These are phyloP conservation scores for Ochropleura leucogaster DNA, from an alignment of 2,888 invertebrate genomes.

Conservation along the genomic window DNA sequence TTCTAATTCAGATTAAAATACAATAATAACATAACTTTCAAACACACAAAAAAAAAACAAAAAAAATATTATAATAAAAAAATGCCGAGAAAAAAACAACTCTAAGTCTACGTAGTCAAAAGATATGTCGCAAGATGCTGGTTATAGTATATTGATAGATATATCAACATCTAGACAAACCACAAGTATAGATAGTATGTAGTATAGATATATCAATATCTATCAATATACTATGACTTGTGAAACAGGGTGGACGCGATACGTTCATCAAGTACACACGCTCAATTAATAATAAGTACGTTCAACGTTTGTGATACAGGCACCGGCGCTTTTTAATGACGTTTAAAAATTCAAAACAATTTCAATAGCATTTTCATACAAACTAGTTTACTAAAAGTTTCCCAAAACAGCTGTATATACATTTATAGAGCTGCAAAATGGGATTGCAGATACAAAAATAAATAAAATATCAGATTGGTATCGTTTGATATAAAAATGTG, in stretches of 20 bases:
- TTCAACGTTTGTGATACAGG: constrained; percentile 4
- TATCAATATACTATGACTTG: not conserved
- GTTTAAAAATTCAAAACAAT: constrained; percentile 55
- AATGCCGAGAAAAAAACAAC: too few species aligned
- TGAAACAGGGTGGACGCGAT: constrained; percentile 2
- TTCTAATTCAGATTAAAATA: too few species aligned
- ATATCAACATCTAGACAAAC: too few species aligned
- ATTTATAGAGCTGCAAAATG: constrained; percentile 19
- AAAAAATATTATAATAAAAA: too few species aligned
- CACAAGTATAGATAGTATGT: too few species aligned
- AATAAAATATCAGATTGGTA: constrained; percentile 54
- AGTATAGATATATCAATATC: not conserved
- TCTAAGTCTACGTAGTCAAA: too few species aligned
- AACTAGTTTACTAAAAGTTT: constrained; percentile 45
- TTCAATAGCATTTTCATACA: constrained; percentile 32
- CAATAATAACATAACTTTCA: too few species aligned
- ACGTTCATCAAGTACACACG: constrained; percentile 24
- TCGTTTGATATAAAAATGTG: constrained; percentile 39
- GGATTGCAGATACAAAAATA: constrained; percentile 39
- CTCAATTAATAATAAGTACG: constrained; percentile 46
- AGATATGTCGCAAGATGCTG: too few species aligned
- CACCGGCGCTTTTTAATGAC: constrained; percentile 40
- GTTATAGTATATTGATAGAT: too few species aligned
- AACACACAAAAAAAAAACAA: too few species aligned
- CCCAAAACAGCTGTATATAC: constrained; percentile 13